Conservation (phyloP, 2,113 vertebrate species). For the Hystrix brachyura region DNA sequence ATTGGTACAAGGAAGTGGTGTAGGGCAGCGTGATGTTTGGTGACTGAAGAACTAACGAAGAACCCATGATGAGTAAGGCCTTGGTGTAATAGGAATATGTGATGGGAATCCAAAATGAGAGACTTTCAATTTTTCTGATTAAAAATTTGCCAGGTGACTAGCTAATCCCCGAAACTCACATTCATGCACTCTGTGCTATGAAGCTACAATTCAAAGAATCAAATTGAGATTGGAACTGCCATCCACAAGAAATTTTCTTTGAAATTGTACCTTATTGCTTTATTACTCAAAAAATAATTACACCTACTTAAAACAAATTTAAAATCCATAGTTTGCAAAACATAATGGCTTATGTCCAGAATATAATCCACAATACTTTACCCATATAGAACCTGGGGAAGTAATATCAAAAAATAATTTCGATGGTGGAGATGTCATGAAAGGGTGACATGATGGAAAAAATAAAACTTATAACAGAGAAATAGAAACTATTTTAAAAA, state of each 20-base stretch:
- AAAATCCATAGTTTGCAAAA: neutral
- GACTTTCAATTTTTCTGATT: neutral
- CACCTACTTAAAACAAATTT: neutral
- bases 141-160: neutral
- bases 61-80: neutral
- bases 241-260: neutral
- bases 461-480: neutral
- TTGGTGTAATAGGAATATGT: neutral
- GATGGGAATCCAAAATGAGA: neutral
- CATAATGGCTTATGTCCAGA: neutral
- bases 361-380: neutral
- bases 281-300: neutral
- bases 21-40: too few relatives aligned
- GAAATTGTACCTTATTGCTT: neutral
- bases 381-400: neutral
- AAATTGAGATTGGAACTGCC: neutral
- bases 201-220: neutral
- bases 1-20: fast-evolving
- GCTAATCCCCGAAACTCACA: neutral
- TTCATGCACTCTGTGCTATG: neutral
- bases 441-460: neutral
- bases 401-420: neutral
- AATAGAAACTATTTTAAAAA: neutral
- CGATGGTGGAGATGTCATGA: neutral
- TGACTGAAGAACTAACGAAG: neutral